A percentile compares a stretch with the other conserved stretches of the same genome.
Conservation (phyloP, 2,113 vertebrate species). For the Otus sunia region DNA sequence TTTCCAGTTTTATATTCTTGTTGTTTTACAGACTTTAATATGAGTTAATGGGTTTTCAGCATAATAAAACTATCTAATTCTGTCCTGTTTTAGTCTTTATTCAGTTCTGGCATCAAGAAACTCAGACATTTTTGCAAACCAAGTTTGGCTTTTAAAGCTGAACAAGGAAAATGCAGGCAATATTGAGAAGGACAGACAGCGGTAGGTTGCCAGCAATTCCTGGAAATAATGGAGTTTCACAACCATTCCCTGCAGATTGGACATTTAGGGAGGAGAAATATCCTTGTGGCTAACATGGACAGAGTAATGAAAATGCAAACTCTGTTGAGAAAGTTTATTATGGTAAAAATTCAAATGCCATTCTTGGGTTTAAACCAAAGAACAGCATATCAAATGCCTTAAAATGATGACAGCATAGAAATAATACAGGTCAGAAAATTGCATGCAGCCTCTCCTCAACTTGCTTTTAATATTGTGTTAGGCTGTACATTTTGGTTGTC, state of each 20-base stretch:
- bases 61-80: constrained; percentile 38
- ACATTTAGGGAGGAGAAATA: constrained; percentile 40
- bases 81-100: constrained; percentile 19
- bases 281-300: not conserved
- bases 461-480: not conserved
- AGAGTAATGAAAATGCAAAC: constrained; percentile 28
- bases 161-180: constrained; percentile 61
- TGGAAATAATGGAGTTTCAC: constrained; percentile 73
- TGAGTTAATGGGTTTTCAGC: constrained; percentile 14
- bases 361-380: constrained; percentile 12
- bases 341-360: constrained; percentile 30
- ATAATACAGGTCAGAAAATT: constrained; percentile 31
- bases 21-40: constrained; percentile 16
- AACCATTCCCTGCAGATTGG: constrained; percentile 44
- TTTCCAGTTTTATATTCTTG: constrained; percentile 37
- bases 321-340: constrained; percentile 22
- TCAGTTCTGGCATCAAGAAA: constrained; percentile 37
- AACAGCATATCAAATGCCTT: constrained; percentile 18
- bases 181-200: constrained; percentile 35
- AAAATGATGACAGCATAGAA: constrained; percentile 12
- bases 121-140: constrained; percentile 50
- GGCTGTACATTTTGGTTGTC: not conserved
- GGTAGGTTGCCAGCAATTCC: constrained; percentile 65
- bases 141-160: constrained; percentile 60
- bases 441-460: not conserved